Base-by-base conservation (phyloP, 1,140 invertebrate species). In the Apocrypta bakeri region DNA sequence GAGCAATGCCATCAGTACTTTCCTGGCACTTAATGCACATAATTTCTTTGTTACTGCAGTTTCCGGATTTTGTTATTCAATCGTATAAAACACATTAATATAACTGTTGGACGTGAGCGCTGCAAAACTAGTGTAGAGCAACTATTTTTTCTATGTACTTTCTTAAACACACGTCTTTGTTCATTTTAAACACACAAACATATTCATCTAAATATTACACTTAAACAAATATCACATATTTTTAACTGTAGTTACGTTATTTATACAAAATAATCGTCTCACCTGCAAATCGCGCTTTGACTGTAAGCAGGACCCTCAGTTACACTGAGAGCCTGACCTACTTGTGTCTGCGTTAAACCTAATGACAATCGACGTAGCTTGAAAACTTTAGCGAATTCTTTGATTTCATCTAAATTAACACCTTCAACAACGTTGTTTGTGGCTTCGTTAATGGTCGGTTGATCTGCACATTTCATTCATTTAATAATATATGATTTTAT, bases 261-360 rank as follows among this genome's bases (percentile, higher is more conserved):
- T 33, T 84, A 72, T 72, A 73, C 17, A 85, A 66, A 82, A 33
- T 40, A 76, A 64, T 48, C 27, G 90, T 85, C 89, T 92, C 93
- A 99, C 98, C 98, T 98, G 96, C 98, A 99, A 91, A 99, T 99
- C 82, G 98, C 98, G 92, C 97, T 98, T 94, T 99, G 98, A 93
- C 97, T 98, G 93, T 99, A 99, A 31, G 98, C 98, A 29, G 98
- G 98, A 73, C 98, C 98, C 92, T 99, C 98, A 8, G 98, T 98
- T 66, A 98, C 96, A 85, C 97, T 98, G 0, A 99, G 93, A 8
- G 98, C 97, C 92, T 99, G 97, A 7, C 97, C 97, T 40, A 98
- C 97, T 93, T 99, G 98, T 1, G 98, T 99, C 92, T 99, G 98
- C 21, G 98, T 99, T 71, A 99, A 93, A 40, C 98, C 98, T 81